A percentile compares a stretch with the other conserved stretches of the same genome.
These are phyloP conservation scores for Cygnus atratus DNA, from an alignment of 2,113 vertebrate genomes.

Conservation along the genomic window DNA sequence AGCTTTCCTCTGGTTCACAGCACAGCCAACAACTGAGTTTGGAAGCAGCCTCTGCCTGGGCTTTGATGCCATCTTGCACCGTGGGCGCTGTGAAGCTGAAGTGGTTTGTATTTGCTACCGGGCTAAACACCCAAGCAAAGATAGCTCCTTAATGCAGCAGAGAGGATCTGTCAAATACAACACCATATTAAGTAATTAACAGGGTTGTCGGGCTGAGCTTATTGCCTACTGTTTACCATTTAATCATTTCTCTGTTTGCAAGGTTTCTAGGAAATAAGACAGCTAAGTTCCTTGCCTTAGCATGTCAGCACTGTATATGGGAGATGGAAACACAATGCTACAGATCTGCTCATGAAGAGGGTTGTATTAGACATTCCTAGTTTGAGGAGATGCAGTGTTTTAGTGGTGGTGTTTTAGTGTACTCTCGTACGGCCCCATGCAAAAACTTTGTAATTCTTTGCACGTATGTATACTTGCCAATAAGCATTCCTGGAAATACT, in stretches of 20 bases:
- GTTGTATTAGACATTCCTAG: background rate
- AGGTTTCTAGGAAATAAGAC: background rate
- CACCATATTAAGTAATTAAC: background rate
- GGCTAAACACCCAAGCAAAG: conserved; percentile 9
- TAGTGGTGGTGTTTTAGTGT: background rate
- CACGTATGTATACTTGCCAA: background rate
- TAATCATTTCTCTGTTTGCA: background rate
- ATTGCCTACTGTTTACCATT: background rate
- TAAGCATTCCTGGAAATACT: background rate
- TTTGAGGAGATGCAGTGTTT: background rate
- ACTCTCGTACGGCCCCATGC: background rate
- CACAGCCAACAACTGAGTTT: background rate
- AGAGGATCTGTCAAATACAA: conserved; percentile 2
- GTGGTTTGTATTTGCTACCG: conserved; percentile 18
- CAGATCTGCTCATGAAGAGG: background rate
- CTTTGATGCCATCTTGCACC: background rate
- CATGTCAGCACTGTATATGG: background rate
- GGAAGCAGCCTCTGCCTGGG: background rate
- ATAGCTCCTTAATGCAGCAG: background rate
- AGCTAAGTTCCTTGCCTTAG: background rate
- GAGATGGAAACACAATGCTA: background rate
- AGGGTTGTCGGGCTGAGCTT: background rate
- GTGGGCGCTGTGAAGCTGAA: background rate
- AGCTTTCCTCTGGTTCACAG: background rate
- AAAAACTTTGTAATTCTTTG: background rate